Base-by-base conservation (phyloP, 2,113 vertebrate genomes). In the Ranitomeya variabilis region DNA sequence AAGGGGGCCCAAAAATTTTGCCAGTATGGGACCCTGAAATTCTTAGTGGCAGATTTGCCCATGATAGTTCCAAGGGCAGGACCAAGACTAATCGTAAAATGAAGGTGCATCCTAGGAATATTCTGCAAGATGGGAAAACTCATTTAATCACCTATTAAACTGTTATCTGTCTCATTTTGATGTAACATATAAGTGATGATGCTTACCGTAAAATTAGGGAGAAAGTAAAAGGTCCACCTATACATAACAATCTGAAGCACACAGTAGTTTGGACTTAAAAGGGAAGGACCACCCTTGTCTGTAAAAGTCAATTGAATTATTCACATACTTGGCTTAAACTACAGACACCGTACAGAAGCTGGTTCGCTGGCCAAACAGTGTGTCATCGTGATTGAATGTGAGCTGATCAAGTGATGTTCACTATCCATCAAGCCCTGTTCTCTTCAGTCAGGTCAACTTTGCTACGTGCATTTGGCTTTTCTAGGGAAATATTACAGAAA, bases 321-420 rank as follows among this genome's bases (percentile, higher is more conserved):
- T 71, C 67, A 71, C 15, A 71, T 23, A 71, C 67, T 71, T 71
- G 67, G 67, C 67, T 71, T 26, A 71, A 71, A 71, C 67, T 71
- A 71, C 67, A 71, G 67, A 71, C 23, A 31, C 23, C 67, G 12
- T 14, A 10, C 67, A 71, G 67, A 10, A 71, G 67, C 67, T 23
- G 10, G 11, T 26, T 26, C 12, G 0, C 67, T 71, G 67, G 23
- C 67, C 67, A 71, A 71, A 71, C 12, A 71, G 12, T 71, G 31
- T 26, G 67, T 71, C 67, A 71, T 71, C 12, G 14, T 31, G 67
- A 71, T 16, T 71, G 67, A 71, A 31, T 71, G 67, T 31, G 6
- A 66, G 62, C 18, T 6, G 21, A 21, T 66, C 18, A 66, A 15
- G 62, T 6, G 67, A 71, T 71, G 67, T 71, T 71, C 67, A 71